Conservation (phyloP, 53 echinoderm and acorn worm genomes). For the Antedon mediterranea region DNA sequence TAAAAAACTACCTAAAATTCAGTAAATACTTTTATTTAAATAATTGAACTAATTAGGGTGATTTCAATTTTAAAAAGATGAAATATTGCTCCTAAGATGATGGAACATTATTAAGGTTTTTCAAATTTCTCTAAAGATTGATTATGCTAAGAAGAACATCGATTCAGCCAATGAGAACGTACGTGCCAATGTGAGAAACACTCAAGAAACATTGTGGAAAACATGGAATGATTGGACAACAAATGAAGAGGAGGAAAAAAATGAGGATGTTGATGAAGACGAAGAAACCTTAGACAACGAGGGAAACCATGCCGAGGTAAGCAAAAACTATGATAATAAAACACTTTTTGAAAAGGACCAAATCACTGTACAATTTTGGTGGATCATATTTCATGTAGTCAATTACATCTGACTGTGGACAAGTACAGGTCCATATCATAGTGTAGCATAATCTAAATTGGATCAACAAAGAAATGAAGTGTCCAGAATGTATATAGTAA, state of each 20-base stretch:
- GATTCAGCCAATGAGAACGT: constrained; percentile 70
- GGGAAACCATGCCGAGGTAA: constrained; percentile 53
- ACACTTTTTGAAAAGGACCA: no score
- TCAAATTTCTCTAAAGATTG: constrained; percentile 41
- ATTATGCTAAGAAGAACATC: constrained; percentile 84
- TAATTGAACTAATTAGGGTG: no score
- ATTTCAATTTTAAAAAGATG: no score
- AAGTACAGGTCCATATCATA: no score
- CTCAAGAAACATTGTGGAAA: constrained; percentile 70
- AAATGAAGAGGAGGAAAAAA: constrained; percentile 17
- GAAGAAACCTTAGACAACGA: constrained; percentile 6
- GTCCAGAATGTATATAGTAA: no score
- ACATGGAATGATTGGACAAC: constrained; percentile 98
- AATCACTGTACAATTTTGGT: no score
- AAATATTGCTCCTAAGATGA: background rate
- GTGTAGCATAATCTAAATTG: no score
- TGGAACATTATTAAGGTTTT: background rate
- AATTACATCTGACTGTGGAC: no score
- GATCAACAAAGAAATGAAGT: no score
- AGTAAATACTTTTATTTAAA: no score
- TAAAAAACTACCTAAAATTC: no score
- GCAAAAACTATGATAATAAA: background rate
- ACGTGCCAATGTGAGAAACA: constrained; percentile 35
- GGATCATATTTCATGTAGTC: no score
- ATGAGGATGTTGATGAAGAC: constrained; percentile 13